These are phyloP conservation scores for Drosophila eohydei DNA, from an alignment of 2,888 invertebrate genomes.

Conservation along the genomic window DNA sequence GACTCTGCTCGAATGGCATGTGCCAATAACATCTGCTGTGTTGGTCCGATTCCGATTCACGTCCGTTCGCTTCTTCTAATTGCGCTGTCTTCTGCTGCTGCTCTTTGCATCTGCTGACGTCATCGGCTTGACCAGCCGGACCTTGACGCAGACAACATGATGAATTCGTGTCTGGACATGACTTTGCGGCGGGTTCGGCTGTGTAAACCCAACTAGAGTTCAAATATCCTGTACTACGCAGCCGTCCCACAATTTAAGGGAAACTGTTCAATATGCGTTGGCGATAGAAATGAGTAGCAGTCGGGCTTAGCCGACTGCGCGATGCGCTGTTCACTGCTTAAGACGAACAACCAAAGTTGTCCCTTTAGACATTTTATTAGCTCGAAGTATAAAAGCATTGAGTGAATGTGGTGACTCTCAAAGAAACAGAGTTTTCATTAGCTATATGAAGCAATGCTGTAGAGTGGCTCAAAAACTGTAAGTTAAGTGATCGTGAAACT, in stretches of 20 bases:
- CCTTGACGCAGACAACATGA: slow-evolving; percentile 50
- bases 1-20: slow-evolving; percentile 29
- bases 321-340: neutral
- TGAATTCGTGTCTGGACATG: slow-evolving; percentile 78
- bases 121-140: slow-evolving; percentile 34
- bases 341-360: neutral
- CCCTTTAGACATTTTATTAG: neutral
- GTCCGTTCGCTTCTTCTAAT: slow-evolving; percentile 29
- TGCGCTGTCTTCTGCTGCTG: slow-evolving; percentile 32
- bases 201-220: slow-evolving; percentile 26
- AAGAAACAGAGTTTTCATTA: neutral
- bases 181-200: slow-evolving; percentile 44
- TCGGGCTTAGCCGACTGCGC: neutral
- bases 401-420: neutral
- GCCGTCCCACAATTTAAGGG: slow-evolving; percentile 14
- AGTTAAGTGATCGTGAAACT: neutral
- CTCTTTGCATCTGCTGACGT: slow-evolving; percentile 60
- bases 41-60: slow-evolving; percentile 32
- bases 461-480: neutral
- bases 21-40: slow-evolving; percentile 43
- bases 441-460: neutral
- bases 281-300: slow-evolving; percentile 4
- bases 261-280: slow-evolving; percentile 5
- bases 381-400: neutral
- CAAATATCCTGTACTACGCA: slow-evolving; percentile 29